These are phyloP conservation scores for Eurystomus glaucurus DNA, from an alignment of 2,797 vertebrate genomes.

Conservation along the genomic window DNA sequence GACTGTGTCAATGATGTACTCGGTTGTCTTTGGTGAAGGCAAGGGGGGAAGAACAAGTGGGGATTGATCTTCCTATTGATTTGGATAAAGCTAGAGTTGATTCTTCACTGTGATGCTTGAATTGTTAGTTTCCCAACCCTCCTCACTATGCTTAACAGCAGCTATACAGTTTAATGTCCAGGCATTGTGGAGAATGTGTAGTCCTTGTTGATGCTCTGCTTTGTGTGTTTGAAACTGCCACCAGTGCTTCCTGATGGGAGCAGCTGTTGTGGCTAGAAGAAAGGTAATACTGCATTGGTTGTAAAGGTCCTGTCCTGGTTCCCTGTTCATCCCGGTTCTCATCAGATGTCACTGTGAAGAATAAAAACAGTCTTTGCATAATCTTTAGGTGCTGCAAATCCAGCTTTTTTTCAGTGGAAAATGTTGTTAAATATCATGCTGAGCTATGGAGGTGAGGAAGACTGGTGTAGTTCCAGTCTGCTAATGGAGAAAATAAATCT, in stretches of 20 bases:
- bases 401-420: not conserved
- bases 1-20: not conserved
- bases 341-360: not conserved
- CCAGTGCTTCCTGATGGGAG: not conserved
- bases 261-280: not conserved
- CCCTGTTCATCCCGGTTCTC: not conserved
- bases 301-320: not conserved
- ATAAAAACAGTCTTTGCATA: not conserved
- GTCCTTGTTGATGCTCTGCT: not conserved
- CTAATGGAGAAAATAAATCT: not conserved
- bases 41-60: not conserved
- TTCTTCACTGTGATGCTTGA: not conserved
- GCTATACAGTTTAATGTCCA: not conserved
- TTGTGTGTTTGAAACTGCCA: not conserved
- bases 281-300: not conserved
- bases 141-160: not conserved
- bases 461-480: not conserved
- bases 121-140: not conserved
- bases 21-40: not conserved
- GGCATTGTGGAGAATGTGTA: not conserved
- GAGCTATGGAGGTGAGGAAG: not conserved
- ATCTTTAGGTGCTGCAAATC: not conserved
- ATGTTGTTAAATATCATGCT: not conserved
- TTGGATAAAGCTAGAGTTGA: constrained; percentile 15
- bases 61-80: not conserved